Evolutionary conservation across 2,113 vertebrate genomes (phyloP), one percentile per base, ranked within the genome.

Genomic region (Apodemus sylvaticus): DNA sequence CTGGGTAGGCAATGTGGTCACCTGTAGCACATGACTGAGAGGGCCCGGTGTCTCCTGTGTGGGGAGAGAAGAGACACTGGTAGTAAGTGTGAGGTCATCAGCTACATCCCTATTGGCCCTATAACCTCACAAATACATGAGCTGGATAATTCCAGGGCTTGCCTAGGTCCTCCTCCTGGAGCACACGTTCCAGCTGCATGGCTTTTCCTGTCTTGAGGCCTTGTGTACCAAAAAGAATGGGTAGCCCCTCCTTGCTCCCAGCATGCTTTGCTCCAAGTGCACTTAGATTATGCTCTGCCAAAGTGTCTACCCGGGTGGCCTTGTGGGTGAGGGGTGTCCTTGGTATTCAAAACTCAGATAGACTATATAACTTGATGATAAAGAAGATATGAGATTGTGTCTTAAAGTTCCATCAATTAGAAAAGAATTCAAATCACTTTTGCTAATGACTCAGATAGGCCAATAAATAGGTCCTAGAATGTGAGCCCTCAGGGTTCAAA

Each of bases 11-110:
- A 17, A 17, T 36, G 51, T 55, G 13, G 20, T 94, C 71, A 94
- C 93, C 93, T 94, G 88, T n/a, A 20, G 88, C 60, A 58, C 88
- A 94, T 11, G 88, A 58, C 48, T 77, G 70, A 48, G 14, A 70
- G 10, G 24, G 4, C 31, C 48, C 88, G 3, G 48, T 1, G 1
- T 68, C 70, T 86, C 93, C 93, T 94, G 88, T 6, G 17, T 26
- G n/a, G 79, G 48, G 31, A 89, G 51, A 86, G 48, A 86, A 42
- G 70, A 55, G 31, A 77, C 29, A 13, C 0, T 8, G 79, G 70
- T 24, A 11, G 29, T 68, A 17, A 55, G 29, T 42, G 3, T 64
- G 70, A 87, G 2, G 53, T 29, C 45, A 85, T 8, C 19, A n/a
- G 3, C n/a, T 51, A 19, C 7, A 1, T 4, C 29, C 29, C 11